Base-by-base conservation (phyloP, 2,888 invertebrate genomes). In the Acrobasis suavella region DNA sequence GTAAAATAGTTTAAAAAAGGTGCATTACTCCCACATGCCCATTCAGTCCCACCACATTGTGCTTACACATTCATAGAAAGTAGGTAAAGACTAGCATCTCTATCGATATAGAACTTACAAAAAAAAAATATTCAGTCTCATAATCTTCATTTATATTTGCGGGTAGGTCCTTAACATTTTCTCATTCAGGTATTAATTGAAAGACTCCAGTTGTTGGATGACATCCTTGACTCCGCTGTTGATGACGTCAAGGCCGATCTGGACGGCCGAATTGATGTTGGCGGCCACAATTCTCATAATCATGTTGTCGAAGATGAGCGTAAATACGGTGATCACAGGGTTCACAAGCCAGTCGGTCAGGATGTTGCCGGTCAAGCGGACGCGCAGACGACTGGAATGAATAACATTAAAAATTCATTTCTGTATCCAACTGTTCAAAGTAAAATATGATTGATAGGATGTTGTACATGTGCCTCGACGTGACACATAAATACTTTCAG, bases 281-380 rank as follows among this genome's bases (percentile, higher is more conserved):
- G 62, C 6, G 67, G 89, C 85, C 0, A 93, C 89, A n/a, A 89
- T 80, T 15, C 73, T 75, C 55, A 93, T 87, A 69, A 93, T 92
- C 66, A 86, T 67, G 17, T 75, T 83, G 72, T 94, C 89, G 73
- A 93, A 89, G 65, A 93, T 79, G n/a, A 77, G 74, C 1, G 88
- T 77, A 69, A 93, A 90, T 22, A 89, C 82, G 49, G 72, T 70
- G 63, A 91, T 80, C 17, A 93, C 83, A 0, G 93, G 86, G 75
- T 92, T 93, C 8, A 92, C 64, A 62, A 93, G 75, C 93, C 93
- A 93, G 74, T 93, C 93, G 32, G 70, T 70, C 50, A 93, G 78
- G 63, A 87, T 74, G 77, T 93, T 92, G 58, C 93, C 93, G 37
- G 86, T 89, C 32, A 93, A 78, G 39, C 89, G 86, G 9, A 93